Percentiles rank a stretch among this genome's conserved stretches.
Evolutionary conservation across 2,113 vertebrate species (phyloP).

Genomic region (western clawed frog (Xenopus tropicalis)): UCB_Xtro_10.0 CM004451.2:27938001-27938500

Average conservation of each 20-base stretch:
- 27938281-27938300: constrained; percentile 24
- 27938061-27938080: no score
- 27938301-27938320: constrained; percentile 61
- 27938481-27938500: constrained; percentile 52
- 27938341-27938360: constrained; percentile 54
- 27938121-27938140: no score
- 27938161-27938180: no score
- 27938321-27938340: constrained; percentile 68
- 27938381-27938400: constrained; percentile 54
- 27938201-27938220: not conserved
- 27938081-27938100: no score
- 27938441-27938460: constrained; percentile 49
- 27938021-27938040: no score
- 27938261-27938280: not conserved
- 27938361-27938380: constrained; percentile 62
- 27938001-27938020: no score
- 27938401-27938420: constrained; percentile 57
- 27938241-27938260: constrained; percentile 18
- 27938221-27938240: not conserved
- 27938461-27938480: constrained; percentile 57
- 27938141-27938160: no score
- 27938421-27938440: constrained; percentile 57
- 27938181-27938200: no score
- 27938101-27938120: no score
- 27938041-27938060: no score